Conservation (phyloP, 92 coral and sea anemone species). For the Parazoanthus swiftii region DNA sequence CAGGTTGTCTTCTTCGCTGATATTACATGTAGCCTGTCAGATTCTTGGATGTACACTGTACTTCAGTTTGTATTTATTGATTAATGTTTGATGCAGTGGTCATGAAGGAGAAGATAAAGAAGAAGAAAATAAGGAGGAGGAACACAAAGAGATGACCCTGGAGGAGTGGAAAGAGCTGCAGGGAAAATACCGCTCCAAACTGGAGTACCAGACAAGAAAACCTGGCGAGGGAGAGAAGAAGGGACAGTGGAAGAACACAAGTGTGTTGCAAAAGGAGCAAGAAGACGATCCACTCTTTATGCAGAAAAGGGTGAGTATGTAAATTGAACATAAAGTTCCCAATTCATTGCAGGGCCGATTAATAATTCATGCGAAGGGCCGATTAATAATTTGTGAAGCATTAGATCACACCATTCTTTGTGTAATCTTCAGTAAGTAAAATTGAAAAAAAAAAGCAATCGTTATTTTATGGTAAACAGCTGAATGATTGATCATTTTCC, state of each 20-base stretch:
- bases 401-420: too few species aligned
- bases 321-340: too few species aligned
- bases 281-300: slow-evolving; percentile 62
- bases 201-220: slow-evolving; percentile 76
- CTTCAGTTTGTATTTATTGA: background rate
- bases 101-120: slow-evolving; percentile 62
- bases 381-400: too few species aligned
- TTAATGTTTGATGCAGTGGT: slow-evolving; percentile 34
- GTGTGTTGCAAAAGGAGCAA: slow-evolving; percentile 63
- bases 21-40: background rate
- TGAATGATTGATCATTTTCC: background rate
- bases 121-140: slow-evolving; percentile 68
- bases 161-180: slow-evolving; percentile 92
- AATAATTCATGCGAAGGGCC: too few species aligned
- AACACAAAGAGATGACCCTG: slow-evolving; percentile 79
- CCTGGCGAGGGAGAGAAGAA: slow-evolving; percentile 98
- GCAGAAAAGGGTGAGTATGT: slow-evolving; percentile 56
- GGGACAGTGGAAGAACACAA: slow-evolving; percentile 95
- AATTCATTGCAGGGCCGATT: too few species aligned
- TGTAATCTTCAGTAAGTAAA: too few species aligned
- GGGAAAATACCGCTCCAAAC: slow-evolving; percentile 73
- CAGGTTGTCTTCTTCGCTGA: too few species aligned
- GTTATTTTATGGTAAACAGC: too few species aligned
- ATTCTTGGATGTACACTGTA: background rate
- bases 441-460: too few species aligned